Percentiles rank a stretch among this genome's conserved stretches.
Conservation (phyloP, 2,113 vertebrate genomes). For the Oreocharis arfaki region DNA sequence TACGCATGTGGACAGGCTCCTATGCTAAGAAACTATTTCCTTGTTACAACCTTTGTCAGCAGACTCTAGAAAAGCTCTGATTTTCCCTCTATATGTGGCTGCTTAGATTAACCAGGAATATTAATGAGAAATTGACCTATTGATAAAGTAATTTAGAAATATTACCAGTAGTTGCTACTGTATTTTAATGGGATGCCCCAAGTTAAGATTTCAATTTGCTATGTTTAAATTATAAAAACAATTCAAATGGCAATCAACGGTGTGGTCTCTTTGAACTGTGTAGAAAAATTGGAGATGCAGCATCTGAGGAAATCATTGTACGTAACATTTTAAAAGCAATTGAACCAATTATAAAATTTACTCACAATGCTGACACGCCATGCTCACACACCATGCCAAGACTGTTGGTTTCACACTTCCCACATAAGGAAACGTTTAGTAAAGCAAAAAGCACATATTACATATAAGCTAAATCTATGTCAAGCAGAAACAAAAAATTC, state of each 20-base stretch:
- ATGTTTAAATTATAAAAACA: background rate
- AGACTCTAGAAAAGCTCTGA: background rate
- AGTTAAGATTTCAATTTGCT: background rate
- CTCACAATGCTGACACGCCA: background rate
- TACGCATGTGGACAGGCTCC: background rate
- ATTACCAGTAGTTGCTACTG: background rate
- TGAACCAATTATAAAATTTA: background rate
- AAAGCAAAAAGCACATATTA: background rate
- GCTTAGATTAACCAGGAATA: background rate
- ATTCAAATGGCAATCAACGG: background rate
- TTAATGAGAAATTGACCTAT: background rate
- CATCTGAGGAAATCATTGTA: background rate
- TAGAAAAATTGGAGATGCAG: background rate
- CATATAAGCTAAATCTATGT: background rate
- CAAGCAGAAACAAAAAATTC: background rate
- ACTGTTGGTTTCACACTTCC: constrained; percentile 32
- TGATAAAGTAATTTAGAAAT: background rate
- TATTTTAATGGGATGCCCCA: background rate
- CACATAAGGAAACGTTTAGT: background rate
- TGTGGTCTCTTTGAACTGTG: background rate
- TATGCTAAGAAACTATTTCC: background rate
- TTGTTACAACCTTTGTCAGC: background rate
- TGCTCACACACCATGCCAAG: background rate
- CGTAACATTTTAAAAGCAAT: background rate
- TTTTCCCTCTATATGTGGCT: background rate